Evolutionary conservation across 2,888 invertebrate genomes (phyloP), one percentile per base, ranked within the genome.

Genomic region (Cosmia trapezina): DNA sequence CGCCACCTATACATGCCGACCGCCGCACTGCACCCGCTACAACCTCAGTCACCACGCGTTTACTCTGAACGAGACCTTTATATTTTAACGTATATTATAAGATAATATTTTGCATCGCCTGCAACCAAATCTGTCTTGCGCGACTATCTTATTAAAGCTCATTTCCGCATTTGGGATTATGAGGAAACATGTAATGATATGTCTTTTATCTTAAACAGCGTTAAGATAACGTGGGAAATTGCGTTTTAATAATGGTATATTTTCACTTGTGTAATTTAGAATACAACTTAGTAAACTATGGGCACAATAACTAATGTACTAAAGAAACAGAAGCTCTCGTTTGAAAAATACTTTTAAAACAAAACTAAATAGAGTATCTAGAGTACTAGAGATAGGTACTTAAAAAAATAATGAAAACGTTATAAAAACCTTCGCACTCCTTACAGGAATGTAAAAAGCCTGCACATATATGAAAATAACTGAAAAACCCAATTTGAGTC

Each of bases 401-500:
- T 37, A n/a, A 7, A 57, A 6, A 45, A 17, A 37, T 12, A 47
- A 33, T 22, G 3, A 22, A 63, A 59, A 43, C 19, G 8, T 60
- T 70, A 37, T 53, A 56, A 73, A 69, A 81, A 63, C 45, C 53
- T 76, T 63, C 1, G 5, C 57, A 61, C 41, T 66, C 61, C 68
- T 69, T 67, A 33, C 51, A 47, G 41, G 47, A 53, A 64, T 43
- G 33, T 70, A 57, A 67, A 78, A 73, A 81, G 43, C 69, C 45
- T 78, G 59, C 62, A 81, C 63, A 73, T 81, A 47, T 68, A 60
- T 73, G 78, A 68, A 81, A 73, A 77, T 81, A 78, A 69, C 71
- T 64, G 76, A 73, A 82, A 84, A 84, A 65, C 83, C 63, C 65
- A 79, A 82, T 79, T 83, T 76, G 76, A 74, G 70, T 73, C 69